Evolutionary conservation across 2,888 invertebrate genomes (phyloP).

Genomic region (Ectemnius lituratus): DNA sequence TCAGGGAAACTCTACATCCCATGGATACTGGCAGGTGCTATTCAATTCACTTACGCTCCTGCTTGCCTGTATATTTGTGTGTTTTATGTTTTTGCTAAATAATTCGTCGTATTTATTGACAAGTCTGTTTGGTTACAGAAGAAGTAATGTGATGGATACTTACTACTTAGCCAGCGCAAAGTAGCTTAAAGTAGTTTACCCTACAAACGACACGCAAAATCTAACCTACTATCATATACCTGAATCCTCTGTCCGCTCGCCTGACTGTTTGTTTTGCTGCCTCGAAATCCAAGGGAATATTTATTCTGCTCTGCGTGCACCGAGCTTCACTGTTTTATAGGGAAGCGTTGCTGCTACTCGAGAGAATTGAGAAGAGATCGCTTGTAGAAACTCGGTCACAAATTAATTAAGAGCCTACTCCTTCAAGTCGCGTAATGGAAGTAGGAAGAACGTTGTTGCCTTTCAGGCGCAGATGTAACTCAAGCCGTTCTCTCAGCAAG

Average conservation of each 20-base stretch:
- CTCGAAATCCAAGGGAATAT: too few species aligned
- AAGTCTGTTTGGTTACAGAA: background rate
- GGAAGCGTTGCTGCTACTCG: background rate
- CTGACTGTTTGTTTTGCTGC: too few species aligned
- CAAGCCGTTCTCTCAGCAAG: background rate
- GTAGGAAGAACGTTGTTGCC: background rate
- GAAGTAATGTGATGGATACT: background rate
- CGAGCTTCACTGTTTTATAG: too few species aligned
- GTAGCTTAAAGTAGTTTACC: too few species aligned
- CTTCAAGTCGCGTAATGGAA: background rate
- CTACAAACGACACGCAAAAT: too few species aligned
- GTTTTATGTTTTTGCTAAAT: conserved; percentile 5
- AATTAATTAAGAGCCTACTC: background rate
- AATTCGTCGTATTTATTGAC: conserved; percentile 21
- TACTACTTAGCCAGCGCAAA: too few species aligned
- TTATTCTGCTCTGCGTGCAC: too few species aligned
- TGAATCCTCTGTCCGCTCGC: too few species aligned
- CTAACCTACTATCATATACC: too few species aligned
- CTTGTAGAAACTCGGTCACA: background rate
- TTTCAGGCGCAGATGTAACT: background rate
- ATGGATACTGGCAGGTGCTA: background rate
- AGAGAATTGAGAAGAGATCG: background rate
- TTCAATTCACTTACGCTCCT: background rate
- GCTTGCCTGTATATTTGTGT: background rate
- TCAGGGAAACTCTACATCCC: conserved; percentile 19